Evolutionary conservation across 2,888 invertebrate species (phyloP), one percentile per base, ranked within the genome.

Genomic region (Parnassius orleans): DNA sequence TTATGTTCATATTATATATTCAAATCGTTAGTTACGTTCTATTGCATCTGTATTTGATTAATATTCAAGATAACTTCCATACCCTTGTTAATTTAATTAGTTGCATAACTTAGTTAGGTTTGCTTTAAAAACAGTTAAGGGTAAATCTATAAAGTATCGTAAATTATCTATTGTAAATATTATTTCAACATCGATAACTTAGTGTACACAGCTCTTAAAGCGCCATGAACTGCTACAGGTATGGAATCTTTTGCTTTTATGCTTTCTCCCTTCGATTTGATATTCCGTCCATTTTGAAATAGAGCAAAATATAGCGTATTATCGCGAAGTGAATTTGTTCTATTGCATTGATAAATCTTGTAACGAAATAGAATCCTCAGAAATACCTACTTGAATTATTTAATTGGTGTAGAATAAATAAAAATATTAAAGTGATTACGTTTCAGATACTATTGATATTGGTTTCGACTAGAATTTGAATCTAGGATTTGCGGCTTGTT

Each of bases 211-310:
- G 65, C 87, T 78, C 88, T 87, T 74, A 63, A 61, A 19, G 15
- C 54, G 52, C 54, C 66, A 64, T 69, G 67, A 66, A 66, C 71
- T 72, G 74, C 76, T 78, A 77, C 88, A 89, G 87, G 87, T 86
- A 88, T 83, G 86, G 81, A 85, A 84, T 84, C 86, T 82, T 77
- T 76, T 78, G 80, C 77, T 77, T 79, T 80, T 80, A 81, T 84
- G 76, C 81, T 78, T 83, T 81, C 80, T 79, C 78, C 80, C 82
- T 79, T 78, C 74, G 75, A 80, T 77, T 76, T 78, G 71, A 73
- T 75, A 72, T 76, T 73, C 69, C 72, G 73, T 76, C 73, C 66
- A 78, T 81, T 77, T 78, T 77, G 74, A 76, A 79, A 80, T 72
- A 74, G 69, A 72, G 64, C 67, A 68, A 68, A 67, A 65, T 65